phyloP scores from a whole-genome alignment of 1,140 invertebrate genomes.

The Macrotrachela quadricornifera region DNA sequence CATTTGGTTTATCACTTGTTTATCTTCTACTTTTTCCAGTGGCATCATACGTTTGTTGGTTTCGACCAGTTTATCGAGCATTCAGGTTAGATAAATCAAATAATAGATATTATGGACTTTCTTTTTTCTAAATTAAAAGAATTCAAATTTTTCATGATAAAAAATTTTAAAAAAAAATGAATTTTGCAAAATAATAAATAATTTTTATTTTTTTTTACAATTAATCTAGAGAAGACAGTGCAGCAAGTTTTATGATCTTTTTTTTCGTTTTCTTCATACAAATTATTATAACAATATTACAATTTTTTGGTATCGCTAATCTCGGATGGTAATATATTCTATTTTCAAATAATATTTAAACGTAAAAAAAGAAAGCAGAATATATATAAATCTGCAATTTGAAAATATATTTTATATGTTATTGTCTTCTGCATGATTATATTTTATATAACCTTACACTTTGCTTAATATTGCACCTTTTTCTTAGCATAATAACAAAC shows the following conservation, averaged over 20 bases:
- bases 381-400: no score
- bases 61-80: constrained; percentile 59
- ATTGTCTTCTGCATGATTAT: not conserved
- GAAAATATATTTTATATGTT: not conserved
- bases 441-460: not conserved
- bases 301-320: constrained; percentile 52
- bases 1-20: constrained; percentile 66
- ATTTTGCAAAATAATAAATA: no score
- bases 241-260: constrained; percentile 98
- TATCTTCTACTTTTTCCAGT: constrained; percentile 78
- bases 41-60: constrained; percentile 94
- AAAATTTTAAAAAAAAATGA: no score
- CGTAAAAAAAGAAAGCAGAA: no score
- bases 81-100: constrained; percentile 40
- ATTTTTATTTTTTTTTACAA: not conserved
- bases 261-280: constrained; percentile 98
- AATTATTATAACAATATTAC: constrained; percentile 64
- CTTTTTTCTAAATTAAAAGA: no score
- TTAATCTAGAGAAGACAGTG: constrained; percentile 65
- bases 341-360: no score
- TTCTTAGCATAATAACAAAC: no score
- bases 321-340: constrained; percentile 58
- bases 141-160: no score
- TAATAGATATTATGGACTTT: no score
- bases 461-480: no score